phyloP scores from a whole-genome alignment of 2,888 invertebrate species.

The Cantharis lateralis region DNA sequence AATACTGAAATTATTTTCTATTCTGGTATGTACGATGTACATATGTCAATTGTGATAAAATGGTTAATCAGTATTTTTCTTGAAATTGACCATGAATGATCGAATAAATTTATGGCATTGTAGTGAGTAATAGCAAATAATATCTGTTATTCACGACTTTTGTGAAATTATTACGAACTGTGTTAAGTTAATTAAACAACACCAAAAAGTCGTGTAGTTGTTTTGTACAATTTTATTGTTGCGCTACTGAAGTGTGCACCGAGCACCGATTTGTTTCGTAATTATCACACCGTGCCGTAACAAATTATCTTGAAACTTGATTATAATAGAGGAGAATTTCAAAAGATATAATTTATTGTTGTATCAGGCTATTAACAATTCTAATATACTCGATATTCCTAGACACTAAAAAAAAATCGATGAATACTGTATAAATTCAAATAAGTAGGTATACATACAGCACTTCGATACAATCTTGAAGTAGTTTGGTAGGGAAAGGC shows the following conservation, averaged over 20 bases:
- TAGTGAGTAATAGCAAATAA: neutral
- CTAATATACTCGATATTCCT: slow-evolving; percentile 31
- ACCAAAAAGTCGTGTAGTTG: neutral
- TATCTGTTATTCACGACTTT: neutral
- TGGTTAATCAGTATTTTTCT: neutral
- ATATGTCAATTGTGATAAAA: neutral
- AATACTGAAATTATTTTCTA: neutral
- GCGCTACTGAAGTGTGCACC: slow-evolving; percentile 8
- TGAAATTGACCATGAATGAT: neutral
- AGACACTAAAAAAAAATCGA: slow-evolving; percentile 32
- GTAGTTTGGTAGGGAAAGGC: slow-evolving; percentile 29
- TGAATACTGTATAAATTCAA: slow-evolving; percentile 38
- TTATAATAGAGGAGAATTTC: slow-evolving; percentile 37
- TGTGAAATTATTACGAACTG: neutral
- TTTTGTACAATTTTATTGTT: slow-evolving; percentile 9
- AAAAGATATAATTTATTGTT: slow-evolving; percentile 39
- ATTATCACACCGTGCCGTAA: slow-evolving; percentile 30
- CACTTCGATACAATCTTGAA: slow-evolving; percentile 30
- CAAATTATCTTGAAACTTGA: slow-evolving; percentile 35
- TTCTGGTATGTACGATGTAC: too few relatives aligned
- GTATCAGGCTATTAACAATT: slow-evolving; percentile 35
- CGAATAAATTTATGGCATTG: neutral
- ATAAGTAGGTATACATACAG: slow-evolving; percentile 30
- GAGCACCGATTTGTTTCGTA: slow-evolving; percentile 25
- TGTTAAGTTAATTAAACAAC: slow-evolving; percentile 1